These are phyloP conservation scores for Drosophila miranda DNA, from an alignment of 1,140 invertebrate species.

Conservation along the genomic window DNA sequence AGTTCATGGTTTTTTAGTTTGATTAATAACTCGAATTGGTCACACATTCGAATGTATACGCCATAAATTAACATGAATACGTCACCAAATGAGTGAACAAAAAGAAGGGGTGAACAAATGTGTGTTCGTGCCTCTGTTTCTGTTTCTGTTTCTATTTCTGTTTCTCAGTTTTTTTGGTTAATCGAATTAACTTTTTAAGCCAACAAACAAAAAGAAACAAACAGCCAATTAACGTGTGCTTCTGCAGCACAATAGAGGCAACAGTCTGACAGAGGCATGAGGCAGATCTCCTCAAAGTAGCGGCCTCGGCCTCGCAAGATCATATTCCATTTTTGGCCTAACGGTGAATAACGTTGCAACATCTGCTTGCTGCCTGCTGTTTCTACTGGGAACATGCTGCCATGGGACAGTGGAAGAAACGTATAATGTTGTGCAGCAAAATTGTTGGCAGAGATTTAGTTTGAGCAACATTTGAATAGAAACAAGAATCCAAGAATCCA, in stretches of 20 bases:
- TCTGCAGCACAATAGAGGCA: conserved; percentile 13
- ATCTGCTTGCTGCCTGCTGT: conserved; percentile 5
- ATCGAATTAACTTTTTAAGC: conserved; percentile 50
- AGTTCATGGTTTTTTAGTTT: conserved; percentile 65
- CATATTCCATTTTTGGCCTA: conserved; percentile 26
- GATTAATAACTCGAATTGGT: conserved; percentile 63
- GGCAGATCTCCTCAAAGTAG: conserved; percentile 2
- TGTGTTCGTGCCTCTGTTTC: no score
- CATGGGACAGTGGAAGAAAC: no score
- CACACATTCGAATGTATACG: conserved; percentile 10
- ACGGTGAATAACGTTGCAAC: conserved; percentile 19
- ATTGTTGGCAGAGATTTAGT: no score
- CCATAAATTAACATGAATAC: conserved; percentile 4
- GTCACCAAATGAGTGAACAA: conserved; percentile 32
- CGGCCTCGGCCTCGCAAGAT: conserved; percentile 26
- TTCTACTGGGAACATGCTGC: no score
- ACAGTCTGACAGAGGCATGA: conserved; percentile 4
- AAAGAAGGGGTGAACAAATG: no score
- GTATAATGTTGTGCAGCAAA: no score
- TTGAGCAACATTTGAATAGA: no score
- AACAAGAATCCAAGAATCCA: no score
- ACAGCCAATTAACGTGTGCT: conserved; percentile 34
- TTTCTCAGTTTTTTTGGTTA: conserved; percentile 50
- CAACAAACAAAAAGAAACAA: conserved; percentile 27
- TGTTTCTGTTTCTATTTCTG: neutral